Evolutionary conservation across 1,140 invertebrate species (phyloP).

Genomic region (Drosophila ananassae): DNA sequence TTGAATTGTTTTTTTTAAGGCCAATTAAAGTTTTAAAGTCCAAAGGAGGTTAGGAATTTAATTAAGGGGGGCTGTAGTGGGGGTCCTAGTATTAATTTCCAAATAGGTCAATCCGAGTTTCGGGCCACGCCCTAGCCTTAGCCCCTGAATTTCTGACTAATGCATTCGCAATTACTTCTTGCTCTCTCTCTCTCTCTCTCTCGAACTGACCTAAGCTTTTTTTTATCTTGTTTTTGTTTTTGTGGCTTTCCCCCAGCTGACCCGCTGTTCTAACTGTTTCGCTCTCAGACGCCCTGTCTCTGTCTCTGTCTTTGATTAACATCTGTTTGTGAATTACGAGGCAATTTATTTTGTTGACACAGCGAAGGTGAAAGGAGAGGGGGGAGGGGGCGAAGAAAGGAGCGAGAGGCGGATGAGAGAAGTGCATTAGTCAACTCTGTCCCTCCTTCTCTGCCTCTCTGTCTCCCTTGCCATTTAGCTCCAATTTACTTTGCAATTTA

Average conservation of each 20-base stretch:
- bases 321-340: conserved; percentile 48
- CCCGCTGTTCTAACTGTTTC: not conserved
- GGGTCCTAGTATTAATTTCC: not conserved
- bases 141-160: conserved; percentile 30
- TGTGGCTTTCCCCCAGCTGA: conserved; percentile 33
- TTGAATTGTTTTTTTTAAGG: conserved; percentile 17
- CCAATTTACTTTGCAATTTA: conserved; percentile 37
- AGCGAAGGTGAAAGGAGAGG: not conserved
- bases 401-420: not conserved
- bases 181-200: not conserved
- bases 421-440: conserved; percentile 15
- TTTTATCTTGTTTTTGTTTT: conserved; percentile 2
- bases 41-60: too few relatives aligned
- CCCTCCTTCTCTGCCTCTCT: not conserved
- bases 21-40: not conserved
- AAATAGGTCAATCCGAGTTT: conserved; percentile 36
- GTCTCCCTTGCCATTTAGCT: conserved; percentile 13
- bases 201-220: conserved; percentile 20
- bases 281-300: not conserved
- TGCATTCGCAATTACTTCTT: conserved; percentile 12
- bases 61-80: not conserved
- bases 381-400: not conserved
- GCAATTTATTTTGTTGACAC: conserved; percentile 48
- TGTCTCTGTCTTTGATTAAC: conserved; percentile 39
- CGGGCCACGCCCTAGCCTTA: conserved; percentile 32